Conservation (phyloP, 2,888 invertebrate genomes). For the Tenthredo notha region DNA sequence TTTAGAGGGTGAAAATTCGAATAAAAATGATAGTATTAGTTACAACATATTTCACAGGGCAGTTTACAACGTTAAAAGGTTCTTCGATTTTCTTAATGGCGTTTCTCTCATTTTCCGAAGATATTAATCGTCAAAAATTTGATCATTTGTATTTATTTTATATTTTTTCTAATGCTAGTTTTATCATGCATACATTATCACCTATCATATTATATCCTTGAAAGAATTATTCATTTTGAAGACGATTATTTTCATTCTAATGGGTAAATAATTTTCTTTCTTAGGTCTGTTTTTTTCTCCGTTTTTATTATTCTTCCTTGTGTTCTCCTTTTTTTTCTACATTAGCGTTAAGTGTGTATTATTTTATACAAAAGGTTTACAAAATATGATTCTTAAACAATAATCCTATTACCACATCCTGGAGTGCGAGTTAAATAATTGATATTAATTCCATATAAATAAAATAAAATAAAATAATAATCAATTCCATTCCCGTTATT, state of each 20-base stretch:
- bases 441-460: not conserved
- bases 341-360: not conserved
- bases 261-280: not conserved
- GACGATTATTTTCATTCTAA: not conserved
- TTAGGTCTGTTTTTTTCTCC: not conserved
- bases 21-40: constrained; percentile 26
- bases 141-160: not conserved
- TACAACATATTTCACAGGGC: constrained; percentile 60
- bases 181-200: not conserved
- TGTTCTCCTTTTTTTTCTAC: not conserved
- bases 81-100: constrained; percentile 66
- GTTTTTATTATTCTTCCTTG: too few species aligned
- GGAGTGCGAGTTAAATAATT: not conserved
- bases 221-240: not conserved
- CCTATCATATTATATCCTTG: not conserved
- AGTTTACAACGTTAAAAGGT: constrained; percentile 64
- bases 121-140: constrained; percentile 50
- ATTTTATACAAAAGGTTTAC: not conserved
- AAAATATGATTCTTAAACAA: not conserved
- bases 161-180: not conserved
- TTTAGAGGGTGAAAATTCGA: not conserved
- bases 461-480: not conserved
- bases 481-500: not conserved
- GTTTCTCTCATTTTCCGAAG: constrained; percentile 60
- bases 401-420: not conserved